Evolutionary conservation across 1,140 invertebrate species (phyloP).

Genomic region (Grapholita molesta): DNA sequence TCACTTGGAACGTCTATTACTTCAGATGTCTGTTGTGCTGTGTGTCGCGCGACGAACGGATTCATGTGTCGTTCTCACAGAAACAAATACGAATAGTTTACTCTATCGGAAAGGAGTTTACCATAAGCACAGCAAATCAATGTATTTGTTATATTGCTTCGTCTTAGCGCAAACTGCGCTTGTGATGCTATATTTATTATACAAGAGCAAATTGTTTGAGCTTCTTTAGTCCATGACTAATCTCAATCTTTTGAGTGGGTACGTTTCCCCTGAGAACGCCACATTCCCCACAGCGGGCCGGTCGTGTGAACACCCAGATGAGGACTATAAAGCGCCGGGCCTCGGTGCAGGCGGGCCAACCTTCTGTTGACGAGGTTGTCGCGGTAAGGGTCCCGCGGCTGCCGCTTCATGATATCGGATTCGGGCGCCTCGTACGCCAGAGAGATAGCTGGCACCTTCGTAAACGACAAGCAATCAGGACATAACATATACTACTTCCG

Average conservation of each 20-base stretch:
- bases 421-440: slow-evolving; percentile 97
- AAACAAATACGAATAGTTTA: neutral
- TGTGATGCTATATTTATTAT: too few species aligned
- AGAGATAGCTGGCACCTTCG: slow-evolving; percentile 96
- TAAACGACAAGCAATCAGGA: slow-evolving; percentile 76
- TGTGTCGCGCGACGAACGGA: neutral
- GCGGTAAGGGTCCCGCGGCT: slow-evolving; percentile 94
- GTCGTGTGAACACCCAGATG: slow-evolving; percentile 65
- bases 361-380: slow-evolving; percentile 98
- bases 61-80: neutral
- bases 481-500: slow-evolving; percentile 44
- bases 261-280: neutral
- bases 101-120: neutral
- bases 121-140: neutral
- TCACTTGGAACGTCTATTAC: neutral
- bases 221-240: too few species aligned
- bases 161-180: too few species aligned
- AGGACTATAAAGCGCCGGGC: slow-evolving; percentile 59
- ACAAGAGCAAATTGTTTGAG: too few species aligned
- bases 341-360: slow-evolving; percentile 72
- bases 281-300: slow-evolving; percentile 47
- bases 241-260: neutral
- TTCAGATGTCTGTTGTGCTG: neutral
- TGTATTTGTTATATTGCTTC: too few species aligned
- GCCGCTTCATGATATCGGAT: slow-evolving; percentile 98